Conservation (phyloP, 2,113 vertebrate species). For the Cyprinodon variegatus region DNA sequence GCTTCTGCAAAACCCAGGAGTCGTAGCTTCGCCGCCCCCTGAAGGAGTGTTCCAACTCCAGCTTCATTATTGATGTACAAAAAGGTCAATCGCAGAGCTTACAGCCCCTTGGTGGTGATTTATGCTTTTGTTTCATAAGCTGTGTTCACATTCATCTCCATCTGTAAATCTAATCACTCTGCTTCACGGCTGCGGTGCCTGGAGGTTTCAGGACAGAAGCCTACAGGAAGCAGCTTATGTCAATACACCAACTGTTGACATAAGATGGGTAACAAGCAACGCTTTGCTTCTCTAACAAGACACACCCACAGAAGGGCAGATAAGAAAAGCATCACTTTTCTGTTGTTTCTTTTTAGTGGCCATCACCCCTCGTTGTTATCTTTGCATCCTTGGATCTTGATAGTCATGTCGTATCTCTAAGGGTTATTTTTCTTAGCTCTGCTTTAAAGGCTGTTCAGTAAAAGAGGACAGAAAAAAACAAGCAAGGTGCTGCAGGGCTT, state of each 20-base stretch:
- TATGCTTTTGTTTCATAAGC: slow-evolving; percentile 71
- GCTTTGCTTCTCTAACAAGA: slow-evolving; percentile 46
- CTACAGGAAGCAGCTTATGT: slow-evolving; percentile 73
- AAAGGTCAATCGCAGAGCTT: slow-evolving; percentile 73
- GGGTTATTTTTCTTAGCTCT: slow-evolving; percentile 22
- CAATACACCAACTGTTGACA: slow-evolving; percentile 78
- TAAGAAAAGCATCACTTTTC: slow-evolving; percentile 31
- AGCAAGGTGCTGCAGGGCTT: slow-evolving; percentile 26
- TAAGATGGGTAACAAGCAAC: slow-evolving; percentile 64
- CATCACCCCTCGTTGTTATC: slow-evolving; percentile 10
- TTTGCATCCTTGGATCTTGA: slow-evolving; percentile 16
- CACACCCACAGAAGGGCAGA: slow-evolving; percentile 45
- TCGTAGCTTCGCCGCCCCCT: slow-evolving; percentile 10
- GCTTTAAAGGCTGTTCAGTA: slow-evolving; percentile 23
- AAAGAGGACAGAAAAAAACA: slow-evolving; percentile 11
- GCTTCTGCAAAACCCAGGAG: slow-evolving; percentile 11
- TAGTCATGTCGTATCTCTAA: slow-evolving; percentile 20
- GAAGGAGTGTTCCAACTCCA: slow-evolving; percentile 48
- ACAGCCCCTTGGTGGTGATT: slow-evolving; percentile 67
- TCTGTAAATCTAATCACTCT: slow-evolving; percentile 77
- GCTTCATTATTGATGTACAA: slow-evolving; percentile 70
- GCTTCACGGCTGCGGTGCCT: slow-evolving; percentile 40
- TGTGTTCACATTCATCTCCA: slow-evolving; percentile 74
- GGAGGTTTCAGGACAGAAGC: slow-evolving; percentile 59
- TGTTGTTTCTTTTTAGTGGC: slow-evolving; percentile 39